These are phyloP conservation scores for Phengaris alcon DNA, from an alignment of 2,888 invertebrate genomes.

Conservation along the genomic window DNA sequence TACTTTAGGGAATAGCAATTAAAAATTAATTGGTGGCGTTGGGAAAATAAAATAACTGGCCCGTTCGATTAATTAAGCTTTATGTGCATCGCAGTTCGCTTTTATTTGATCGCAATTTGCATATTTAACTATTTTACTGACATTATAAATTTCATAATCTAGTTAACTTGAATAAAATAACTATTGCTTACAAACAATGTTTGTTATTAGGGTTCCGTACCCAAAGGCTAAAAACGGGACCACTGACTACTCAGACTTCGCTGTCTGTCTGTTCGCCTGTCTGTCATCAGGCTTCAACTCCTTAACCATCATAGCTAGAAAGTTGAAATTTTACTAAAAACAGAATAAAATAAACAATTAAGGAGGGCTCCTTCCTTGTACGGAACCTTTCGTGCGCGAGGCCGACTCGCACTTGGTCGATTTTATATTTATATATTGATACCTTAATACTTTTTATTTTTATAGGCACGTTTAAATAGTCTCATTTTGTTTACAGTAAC, in stretches of 20 bases:
- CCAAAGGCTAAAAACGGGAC: too few relatives aligned
- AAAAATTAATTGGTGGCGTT: conserved; percentile 43
- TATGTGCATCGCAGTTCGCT: conserved; percentile 36
- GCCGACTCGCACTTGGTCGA: too few relatives aligned
- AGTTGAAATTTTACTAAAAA: too few relatives aligned
- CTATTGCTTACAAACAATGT: not conserved
- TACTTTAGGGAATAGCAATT: conserved; percentile 45
- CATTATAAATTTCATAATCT: conserved; percentile 27
- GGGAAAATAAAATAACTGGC: conserved; percentile 41
- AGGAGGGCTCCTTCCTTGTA: too few relatives aligned
- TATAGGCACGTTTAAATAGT: not conserved
- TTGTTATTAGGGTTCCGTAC: not conserved
- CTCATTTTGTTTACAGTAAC: too few relatives aligned
- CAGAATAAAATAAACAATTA: too few relatives aligned
- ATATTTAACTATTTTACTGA: conserved; percentile 29
- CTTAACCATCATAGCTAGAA: too few relatives aligned
- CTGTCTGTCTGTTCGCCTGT: too few relatives aligned
- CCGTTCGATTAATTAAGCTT: conserved; percentile 40
- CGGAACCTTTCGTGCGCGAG: too few relatives aligned
- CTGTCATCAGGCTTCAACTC: too few relatives aligned
- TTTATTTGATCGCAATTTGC: conserved; percentile 43
- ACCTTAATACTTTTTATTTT: not conserved
- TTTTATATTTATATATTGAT: too few relatives aligned
- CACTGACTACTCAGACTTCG: too few relatives aligned
- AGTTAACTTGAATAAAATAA: conserved; percentile 1